Evolutionary conservation across 1,140 invertebrate genomes (phyloP).

Genomic region (Gryon sp.): DNA sequence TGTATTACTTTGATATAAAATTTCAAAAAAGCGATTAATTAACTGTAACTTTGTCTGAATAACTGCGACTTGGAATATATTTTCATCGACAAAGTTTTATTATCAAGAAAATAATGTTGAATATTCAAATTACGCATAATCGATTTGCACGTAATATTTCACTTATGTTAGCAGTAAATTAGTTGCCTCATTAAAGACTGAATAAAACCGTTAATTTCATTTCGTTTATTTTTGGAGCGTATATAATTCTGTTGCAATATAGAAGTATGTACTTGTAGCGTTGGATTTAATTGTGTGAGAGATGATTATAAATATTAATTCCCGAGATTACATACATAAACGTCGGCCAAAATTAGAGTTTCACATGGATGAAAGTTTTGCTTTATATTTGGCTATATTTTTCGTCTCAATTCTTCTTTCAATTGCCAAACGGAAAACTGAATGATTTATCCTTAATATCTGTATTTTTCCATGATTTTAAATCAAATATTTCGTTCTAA

Average conservation of each 20-base stretch:
- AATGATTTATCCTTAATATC: neutral
- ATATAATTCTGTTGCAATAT: constrained; percentile 23
- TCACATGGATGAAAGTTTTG: constrained; percentile 28
- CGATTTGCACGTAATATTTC: constrained; percentile 16
- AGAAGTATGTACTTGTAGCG: constrained; percentile 33
- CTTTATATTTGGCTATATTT: constrained; percentile 9
- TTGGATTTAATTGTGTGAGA: constrained; percentile 36
- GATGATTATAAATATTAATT: constrained; percentile 46
- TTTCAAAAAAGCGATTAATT: too few species aligned
- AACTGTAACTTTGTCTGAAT: too few species aligned
- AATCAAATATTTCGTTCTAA: too few species aligned
- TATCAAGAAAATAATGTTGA: too few species aligned
- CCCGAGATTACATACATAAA: constrained; percentile 2
- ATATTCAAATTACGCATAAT: neutral
- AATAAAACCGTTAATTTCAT: constrained; percentile 32
- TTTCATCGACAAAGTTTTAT: too few species aligned
- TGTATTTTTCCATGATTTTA: neutral
- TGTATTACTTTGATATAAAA: too few species aligned
- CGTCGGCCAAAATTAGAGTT: constrained; percentile 25
- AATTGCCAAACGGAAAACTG: constrained; percentile 1
- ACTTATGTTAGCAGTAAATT: constrained; percentile 33
- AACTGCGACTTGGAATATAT: too few species aligned
- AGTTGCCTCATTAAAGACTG: constrained; percentile 22
- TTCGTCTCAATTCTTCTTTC: constrained; percentile 4
- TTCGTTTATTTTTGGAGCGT: constrained; percentile 39